Conservation (phyloP, 2,797 vertebrate genomes). For the Mastacembelus armatus region DNA sequence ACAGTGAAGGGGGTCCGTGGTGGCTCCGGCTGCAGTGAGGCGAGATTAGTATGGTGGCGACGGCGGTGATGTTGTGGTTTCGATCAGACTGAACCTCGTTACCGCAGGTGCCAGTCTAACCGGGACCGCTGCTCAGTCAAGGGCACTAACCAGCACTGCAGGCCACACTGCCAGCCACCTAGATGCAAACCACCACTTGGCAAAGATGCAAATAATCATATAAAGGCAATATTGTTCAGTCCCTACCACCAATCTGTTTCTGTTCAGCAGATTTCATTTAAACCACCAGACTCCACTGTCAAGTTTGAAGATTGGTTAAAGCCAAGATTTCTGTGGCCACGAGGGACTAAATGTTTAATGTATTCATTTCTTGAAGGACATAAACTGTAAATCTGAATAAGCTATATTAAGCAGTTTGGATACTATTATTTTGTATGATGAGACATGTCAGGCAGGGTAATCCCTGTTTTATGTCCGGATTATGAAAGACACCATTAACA, state of each 20-base stretch:
- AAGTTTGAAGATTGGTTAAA: conserved; percentile 55
- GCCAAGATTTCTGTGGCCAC: conserved; percentile 26
- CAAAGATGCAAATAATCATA: conserved; percentile 48
- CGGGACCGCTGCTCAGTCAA: conserved; percentile 51
- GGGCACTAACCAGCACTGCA: conserved; percentile 34
- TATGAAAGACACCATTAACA: conserved; percentile 26
- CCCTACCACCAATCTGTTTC: conserved; percentile 64
- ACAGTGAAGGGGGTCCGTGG: conserved; percentile 50
- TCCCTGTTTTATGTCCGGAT: conserved; percentile 54
- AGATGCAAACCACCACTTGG: conserved; percentile 60
- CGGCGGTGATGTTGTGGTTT: conserved; percentile 68
- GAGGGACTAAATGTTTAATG: conserved; percentile 24
- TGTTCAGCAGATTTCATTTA: conserved; percentile 63
- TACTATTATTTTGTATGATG: conserved; percentile 34
- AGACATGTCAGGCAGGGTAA: conserved; percentile 30
- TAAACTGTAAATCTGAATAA: conserved; percentile 52
- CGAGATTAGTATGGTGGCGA: conserved; percentile 49
- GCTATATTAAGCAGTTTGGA: conserved; percentile 42
- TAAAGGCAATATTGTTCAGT: conserved; percentile 51
- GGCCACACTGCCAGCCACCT: conserved; percentile 45
- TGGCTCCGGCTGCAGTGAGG: conserved; percentile 51
- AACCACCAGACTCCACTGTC: conserved; percentile 52
- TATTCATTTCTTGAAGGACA: conserved; percentile 51
- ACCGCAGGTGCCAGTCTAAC: conserved; percentile 75
- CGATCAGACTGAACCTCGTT: conserved; percentile 61